These are phyloP conservation scores for Saguinus midas DNA, from an alignment of 2,113 vertebrate genomes.

Conservation along the genomic window DNA sequence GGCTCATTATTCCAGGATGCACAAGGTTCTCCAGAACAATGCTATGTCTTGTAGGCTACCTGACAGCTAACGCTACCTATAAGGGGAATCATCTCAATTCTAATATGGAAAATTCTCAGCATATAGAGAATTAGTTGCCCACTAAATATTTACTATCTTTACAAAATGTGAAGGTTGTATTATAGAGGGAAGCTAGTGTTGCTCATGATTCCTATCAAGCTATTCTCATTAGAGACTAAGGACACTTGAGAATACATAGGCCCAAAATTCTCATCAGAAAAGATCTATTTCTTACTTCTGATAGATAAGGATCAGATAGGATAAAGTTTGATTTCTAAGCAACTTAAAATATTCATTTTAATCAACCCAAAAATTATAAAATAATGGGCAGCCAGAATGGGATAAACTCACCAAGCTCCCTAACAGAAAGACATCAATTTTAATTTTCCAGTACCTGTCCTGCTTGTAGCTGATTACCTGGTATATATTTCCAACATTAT, in stretches of 20 bases:
- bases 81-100: not conserved
- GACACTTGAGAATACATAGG: not conserved
- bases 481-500: conserved; percentile 4
- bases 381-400: not conserved
- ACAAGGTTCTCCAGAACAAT: not conserved
- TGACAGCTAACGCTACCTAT: not conserved
- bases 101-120: not conserved
- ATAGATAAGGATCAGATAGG: not conserved
- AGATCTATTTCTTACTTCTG: conserved; percentile 14
- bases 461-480: not conserved
- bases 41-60: not conserved
- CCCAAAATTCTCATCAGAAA: conserved; percentile 32
- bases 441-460: conserved; percentile 15
- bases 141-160: not conserved
- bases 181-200: conserved; percentile 19
- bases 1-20: not conserved
- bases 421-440: not conserved
- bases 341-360: conserved; percentile 45
- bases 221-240: conserved; percentile 33
- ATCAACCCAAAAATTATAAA: conserved; percentile 46
- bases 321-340: conserved; percentile 38
- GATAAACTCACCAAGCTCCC: not conserved
- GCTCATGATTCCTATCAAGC: not conserved
- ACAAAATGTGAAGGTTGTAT: conserved; percentile 15
- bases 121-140: not conserved